Conservation (phyloP, 1,140 invertebrate species). For the Lepidotrigona ventralis region DNA sequence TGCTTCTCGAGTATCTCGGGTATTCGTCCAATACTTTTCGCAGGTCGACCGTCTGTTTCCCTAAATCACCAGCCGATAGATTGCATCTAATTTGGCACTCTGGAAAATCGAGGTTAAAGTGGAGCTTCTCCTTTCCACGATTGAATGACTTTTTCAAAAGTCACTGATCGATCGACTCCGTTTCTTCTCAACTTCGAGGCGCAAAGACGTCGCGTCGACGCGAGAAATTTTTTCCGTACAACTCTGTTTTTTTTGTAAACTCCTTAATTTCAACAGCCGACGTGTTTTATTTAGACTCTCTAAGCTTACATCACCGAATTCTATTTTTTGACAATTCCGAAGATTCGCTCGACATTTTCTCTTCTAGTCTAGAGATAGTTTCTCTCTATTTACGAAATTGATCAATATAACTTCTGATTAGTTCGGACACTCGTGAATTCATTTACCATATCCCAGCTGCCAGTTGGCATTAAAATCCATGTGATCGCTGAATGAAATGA, state of each 20-base stretch:
- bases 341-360: too few relatives aligned
- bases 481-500: constrained; percentile 82
- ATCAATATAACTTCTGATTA: neutral
- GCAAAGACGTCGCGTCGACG: too few relatives aligned
- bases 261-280: neutral
- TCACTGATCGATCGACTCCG: neutral
- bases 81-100: constrained; percentile 73
- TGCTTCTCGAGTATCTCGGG: constrained; percentile 73
- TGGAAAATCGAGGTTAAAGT: constrained; percentile 32
- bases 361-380: too few relatives aligned
- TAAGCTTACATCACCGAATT: too few relatives aligned
- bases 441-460: constrained; percentile 85
- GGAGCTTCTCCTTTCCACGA: too few relatives aligned
- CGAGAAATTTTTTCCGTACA: too few relatives aligned
- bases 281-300: too few relatives aligned
- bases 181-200: neutral
- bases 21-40: constrained; percentile 82
- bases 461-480: constrained; percentile 81
- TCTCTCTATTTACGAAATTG: neutral
- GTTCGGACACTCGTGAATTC: neutral
- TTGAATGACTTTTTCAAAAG: neutral
- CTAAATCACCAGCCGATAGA: constrained; percentile 71
- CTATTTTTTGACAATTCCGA: too few relatives aligned
- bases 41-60: constrained; percentile 80
- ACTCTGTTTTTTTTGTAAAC: neutral